Conservation (phyloP, 2,797 vertebrate species). For the Syngnathus acus region DNA sequence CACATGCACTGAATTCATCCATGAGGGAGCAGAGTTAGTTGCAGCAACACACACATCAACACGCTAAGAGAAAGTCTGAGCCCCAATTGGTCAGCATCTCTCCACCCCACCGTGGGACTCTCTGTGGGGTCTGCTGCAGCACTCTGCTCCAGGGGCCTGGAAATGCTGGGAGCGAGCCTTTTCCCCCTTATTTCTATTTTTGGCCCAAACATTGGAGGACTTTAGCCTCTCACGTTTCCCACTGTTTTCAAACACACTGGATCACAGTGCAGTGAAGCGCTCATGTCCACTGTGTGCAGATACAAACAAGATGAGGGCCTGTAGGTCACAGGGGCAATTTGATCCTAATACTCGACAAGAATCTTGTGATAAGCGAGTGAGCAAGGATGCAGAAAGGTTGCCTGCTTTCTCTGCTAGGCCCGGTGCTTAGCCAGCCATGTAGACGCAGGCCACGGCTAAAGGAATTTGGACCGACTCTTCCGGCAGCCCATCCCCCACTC, state of each 20-base stretch:
- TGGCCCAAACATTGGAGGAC: slow-evolving; percentile 56
- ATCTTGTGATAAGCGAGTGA: slow-evolving; percentile 54
- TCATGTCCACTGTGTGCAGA: slow-evolving; percentile 27
- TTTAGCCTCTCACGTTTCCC: slow-evolving; percentile 55
- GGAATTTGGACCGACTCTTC: slow-evolving; percentile 64
- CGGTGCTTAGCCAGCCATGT: slow-evolving; percentile 65
- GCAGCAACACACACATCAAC: slow-evolving; percentile 36
- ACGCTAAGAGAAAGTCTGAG: slow-evolving; percentile 49
- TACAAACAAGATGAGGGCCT: slow-evolving; percentile 35
- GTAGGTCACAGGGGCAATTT: slow-evolving; percentile 42
- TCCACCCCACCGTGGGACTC: slow-evolving; percentile 67
- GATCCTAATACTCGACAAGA: slow-evolving; percentile 52
- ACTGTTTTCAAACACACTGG: slow-evolving; percentile 54
- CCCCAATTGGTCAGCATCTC: slow-evolving; percentile 70
- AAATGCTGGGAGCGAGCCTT: slow-evolving; percentile 63
- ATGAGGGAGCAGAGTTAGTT: slow-evolving; percentile 59
- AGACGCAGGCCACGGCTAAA: slow-evolving; percentile 58
- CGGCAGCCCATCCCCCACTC: slow-evolving; percentile 51
- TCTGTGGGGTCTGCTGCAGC: slow-evolving; percentile 72
- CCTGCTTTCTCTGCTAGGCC: slow-evolving; percentile 50
- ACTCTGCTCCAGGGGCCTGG: slow-evolving; percentile 67
- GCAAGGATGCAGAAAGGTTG: slow-evolving; percentile 60
- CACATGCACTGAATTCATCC: slow-evolving; percentile 50
- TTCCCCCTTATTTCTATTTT: slow-evolving; percentile 66
- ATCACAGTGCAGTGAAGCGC: slow-evolving; percentile 43